A percentile compares a stretch with the other conserved stretches of the same genome.
Conservation (phyloP, 2,888 invertebrate genomes). For the Diadegma fenestrale region DNA sequence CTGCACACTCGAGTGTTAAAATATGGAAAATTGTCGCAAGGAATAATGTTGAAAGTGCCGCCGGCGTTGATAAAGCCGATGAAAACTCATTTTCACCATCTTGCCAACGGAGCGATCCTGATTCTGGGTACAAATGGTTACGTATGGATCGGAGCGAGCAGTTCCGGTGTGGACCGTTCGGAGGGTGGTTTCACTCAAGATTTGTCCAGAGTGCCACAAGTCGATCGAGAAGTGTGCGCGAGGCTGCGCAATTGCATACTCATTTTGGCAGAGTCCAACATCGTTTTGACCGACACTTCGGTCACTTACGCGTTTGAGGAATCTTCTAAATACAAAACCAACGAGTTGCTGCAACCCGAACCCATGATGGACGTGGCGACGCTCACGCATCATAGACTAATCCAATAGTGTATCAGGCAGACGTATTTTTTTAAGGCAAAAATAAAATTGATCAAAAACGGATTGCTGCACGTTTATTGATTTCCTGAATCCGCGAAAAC, state of each 20-base stretch:
- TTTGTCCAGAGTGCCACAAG: slow-evolving; percentile 88
- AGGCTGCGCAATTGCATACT: slow-evolving; percentile 95
- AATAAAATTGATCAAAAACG: background rate
- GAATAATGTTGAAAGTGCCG: slow-evolving; percentile 94
- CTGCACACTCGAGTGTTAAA: slow-evolving; percentile 98
- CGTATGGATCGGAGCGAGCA: slow-evolving; percentile 95
- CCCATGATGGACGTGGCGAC: slow-evolving; percentile 94
- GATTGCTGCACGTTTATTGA: background rate
- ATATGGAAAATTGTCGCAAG: slow-evolving; percentile 98
- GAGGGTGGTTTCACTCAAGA: slow-evolving; percentile 93
- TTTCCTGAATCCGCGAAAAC: background rate
- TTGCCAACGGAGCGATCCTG: slow-evolving; percentile 95
- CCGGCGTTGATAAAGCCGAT: slow-evolving; percentile 96
- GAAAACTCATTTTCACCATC: slow-evolving; percentile 98
- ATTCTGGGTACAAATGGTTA: slow-evolving; percentile 99
- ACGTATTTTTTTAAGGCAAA: slow-evolving; percentile 1
- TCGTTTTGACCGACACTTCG: slow-evolving; percentile 96
- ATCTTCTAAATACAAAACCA: slow-evolving; percentile 92
- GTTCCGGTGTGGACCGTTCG: slow-evolving; percentile 88
- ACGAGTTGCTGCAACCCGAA: slow-evolving; percentile 93
- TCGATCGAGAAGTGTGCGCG: slow-evolving; percentile 94
- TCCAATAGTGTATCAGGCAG: slow-evolving; percentile 41
- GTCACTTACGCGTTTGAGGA: slow-evolving; percentile 96
- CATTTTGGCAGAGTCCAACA: slow-evolving; percentile 93
- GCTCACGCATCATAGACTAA: slow-evolving; percentile 90